Evolutionary conservation across 2,113 vertebrate genomes (phyloP).

Genomic region (Typhlomys cinereus): DNA sequence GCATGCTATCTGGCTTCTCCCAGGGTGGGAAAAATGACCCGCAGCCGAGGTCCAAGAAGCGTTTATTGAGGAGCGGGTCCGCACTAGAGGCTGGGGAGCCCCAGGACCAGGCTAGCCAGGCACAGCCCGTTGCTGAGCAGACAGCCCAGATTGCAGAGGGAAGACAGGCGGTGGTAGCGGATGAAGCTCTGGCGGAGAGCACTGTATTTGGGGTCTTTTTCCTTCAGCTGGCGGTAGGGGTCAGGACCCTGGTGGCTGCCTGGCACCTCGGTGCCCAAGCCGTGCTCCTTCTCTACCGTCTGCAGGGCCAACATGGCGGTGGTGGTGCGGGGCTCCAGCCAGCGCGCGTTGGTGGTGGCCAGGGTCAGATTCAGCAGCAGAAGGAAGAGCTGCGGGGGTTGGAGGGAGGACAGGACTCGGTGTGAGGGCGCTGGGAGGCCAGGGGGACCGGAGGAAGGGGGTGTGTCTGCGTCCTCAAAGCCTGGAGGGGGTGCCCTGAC

Average conservation of each 20-base stretch:
- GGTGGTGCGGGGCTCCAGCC: slow-evolving; percentile 86
- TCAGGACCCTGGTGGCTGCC: slow-evolving; percentile 82
- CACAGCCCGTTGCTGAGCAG: slow-evolving; percentile 88
- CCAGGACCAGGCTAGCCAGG: slow-evolving; percentile 86
- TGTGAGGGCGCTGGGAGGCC: not conserved
- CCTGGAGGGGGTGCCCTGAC: not conserved
- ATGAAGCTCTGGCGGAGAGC: slow-evolving; percentile 83
- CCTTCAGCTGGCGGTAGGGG: slow-evolving; percentile 87
- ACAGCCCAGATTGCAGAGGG: slow-evolving; percentile 88
- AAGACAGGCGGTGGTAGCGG: slow-evolving; percentile 90
- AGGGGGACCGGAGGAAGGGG: not conserved
- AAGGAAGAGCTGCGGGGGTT: slow-evolving; percentile 84
- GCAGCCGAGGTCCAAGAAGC: not conserved
- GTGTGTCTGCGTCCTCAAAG: not conserved
- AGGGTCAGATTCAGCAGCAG: slow-evolving; percentile 85
- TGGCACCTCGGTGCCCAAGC: slow-evolving; percentile 85
- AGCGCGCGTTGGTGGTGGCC: slow-evolving; percentile 86
- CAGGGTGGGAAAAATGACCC: not conserved
- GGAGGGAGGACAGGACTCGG: not conserved
- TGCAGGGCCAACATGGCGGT: slow-evolving; percentile 87
- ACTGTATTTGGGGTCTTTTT: slow-evolving; percentile 91
- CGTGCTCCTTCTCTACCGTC: slow-evolving; percentile 88
- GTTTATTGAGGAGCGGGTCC: slow-evolving; percentile 63
- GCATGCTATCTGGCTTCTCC: not conserved
- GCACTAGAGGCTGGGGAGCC: slow-evolving; percentile 86